Evolutionary conservation across 2,888 invertebrate species (phyloP).

Genomic region (Pseudoips prasinana): DNA sequence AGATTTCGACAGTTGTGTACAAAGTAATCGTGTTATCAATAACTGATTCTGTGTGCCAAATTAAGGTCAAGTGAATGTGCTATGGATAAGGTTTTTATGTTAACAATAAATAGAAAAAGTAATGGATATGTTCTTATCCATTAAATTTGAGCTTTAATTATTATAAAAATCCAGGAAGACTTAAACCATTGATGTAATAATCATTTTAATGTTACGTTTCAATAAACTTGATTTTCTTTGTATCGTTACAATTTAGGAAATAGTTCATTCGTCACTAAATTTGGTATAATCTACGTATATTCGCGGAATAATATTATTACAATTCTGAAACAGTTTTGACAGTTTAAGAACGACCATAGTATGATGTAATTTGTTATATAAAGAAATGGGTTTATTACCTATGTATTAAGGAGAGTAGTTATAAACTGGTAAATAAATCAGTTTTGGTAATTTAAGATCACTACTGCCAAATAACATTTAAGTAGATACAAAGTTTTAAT

Average conservation of each 20-base stretch:
- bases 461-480: conserved; percentile 75
- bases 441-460: conserved; percentile 67
- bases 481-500: conserved; percentile 74
- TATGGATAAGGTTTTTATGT: conserved; percentile 57
- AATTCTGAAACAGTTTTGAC: conserved; percentile 50
- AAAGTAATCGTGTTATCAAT: conserved; percentile 48
- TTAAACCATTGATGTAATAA: conserved; percentile 45
- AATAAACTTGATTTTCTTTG: conserved; percentile 32
- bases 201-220: conserved; percentile 42
- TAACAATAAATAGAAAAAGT: conserved; percentile 49
- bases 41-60: conserved; percentile 60
- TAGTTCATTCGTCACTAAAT: conserved; percentile 50
- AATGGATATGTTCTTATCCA: conserved; percentile 61
- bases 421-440: conserved; percentile 56
- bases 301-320: conserved; percentile 44
- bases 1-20: conserved; percentile 48
- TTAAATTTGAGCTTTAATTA: conserved; percentile 80
- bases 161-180: conserved; percentile 70
- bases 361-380: conserved; percentile 66
- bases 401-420: conserved; percentile 60
- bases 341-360: conserved; percentile 53
- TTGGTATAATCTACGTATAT: conserved; percentile 52
- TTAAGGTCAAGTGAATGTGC: conserved; percentile 50
- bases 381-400: conserved; percentile 55
- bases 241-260: conserved; percentile 44